Evolutionary conservation across 1,140 invertebrate genomes (phyloP).

Genomic region (Stenopsyche tienmushanensis): DNA sequence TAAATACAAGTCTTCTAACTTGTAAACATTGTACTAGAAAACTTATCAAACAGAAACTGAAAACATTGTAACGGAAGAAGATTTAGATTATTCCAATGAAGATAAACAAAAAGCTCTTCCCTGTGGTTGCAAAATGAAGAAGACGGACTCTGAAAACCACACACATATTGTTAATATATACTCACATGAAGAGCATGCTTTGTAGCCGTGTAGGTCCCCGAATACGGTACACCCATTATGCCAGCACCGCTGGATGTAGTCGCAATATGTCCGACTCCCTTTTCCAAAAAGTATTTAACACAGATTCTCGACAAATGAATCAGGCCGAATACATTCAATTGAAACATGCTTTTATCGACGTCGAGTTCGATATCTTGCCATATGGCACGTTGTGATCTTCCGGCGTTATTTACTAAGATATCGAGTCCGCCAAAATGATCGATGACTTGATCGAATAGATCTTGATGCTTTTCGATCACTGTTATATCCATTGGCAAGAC

Average conservation of each 20-base stretch:
- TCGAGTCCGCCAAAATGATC: slow-evolving; percentile 75
- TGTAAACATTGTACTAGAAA: no score
- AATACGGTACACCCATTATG: slow-evolving; percentile 68
- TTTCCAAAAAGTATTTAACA: slow-evolving; percentile 65
- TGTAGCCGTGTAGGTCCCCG: slow-evolving; percentile 73
- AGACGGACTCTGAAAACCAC: no score
- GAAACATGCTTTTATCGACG: slow-evolving; percentile 78
- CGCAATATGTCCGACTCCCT: slow-evolving; percentile 66
- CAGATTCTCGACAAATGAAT: slow-evolving; percentile 71
- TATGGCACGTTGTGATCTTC: slow-evolving; percentile 73
- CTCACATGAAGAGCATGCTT: slow-evolving; percentile 82
- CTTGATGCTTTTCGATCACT: slow-evolving; percentile 62
- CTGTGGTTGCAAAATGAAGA: no score
- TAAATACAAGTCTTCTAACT: no score
- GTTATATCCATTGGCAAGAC: slow-evolving; percentile 73
- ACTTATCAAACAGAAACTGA: no score
- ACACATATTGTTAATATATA: slow-evolving; percentile 26
- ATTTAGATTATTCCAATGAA: no score
- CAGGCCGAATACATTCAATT: slow-evolving; percentile 79
- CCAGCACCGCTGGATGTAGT: slow-evolving; percentile 75
- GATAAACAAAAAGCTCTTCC: no score
- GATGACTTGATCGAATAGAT: slow-evolving; percentile 64
- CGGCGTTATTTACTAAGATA: slow-evolving; percentile 81
- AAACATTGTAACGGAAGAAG: no score
- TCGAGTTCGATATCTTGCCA: slow-evolving; percentile 75